phyloP scores from a whole-genome alignment of 1,140 invertebrate species.

The Helicorthomorpha holstii region DNA sequence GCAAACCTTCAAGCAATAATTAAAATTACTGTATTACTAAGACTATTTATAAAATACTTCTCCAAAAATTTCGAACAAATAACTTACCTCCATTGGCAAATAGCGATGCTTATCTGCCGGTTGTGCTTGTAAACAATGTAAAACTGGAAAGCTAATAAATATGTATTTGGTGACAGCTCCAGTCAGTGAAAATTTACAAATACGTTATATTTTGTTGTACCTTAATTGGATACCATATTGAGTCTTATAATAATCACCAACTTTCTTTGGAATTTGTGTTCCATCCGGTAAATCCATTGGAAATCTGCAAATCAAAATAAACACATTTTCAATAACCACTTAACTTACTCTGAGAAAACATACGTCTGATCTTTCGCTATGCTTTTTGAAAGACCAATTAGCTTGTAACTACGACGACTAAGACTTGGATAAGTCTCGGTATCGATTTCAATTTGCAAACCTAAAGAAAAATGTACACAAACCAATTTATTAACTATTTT shows the following conservation, averaged over 20 bases:
- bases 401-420: neutral
- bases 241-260: neutral
- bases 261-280: neutral
- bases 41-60: too few species aligned
- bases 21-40: neutral
- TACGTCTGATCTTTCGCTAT: too few species aligned
- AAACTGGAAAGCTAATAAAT: neutral
- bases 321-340: neutral
- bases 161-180: too few species aligned
- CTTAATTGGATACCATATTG: neutral
- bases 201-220: neutral
- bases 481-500: too few species aligned
- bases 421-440: neutral
- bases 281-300: neutral
- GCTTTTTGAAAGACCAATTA: neutral
- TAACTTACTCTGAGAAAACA: neutral
- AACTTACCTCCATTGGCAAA: conserved; percentile 6
- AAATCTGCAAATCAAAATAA: neutral
- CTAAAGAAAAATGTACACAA: neutral
- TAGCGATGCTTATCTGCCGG: conserved; percentile 4
- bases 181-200: too few species aligned
- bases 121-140: conserved; percentile 6
- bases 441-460: neutral
- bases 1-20: conserved; percentile 3
- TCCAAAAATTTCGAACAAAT: neutral